Base-by-base conservation (phyloP, 2,797 vertebrate genomes). In the Pelodytes ibericus region DNA sequence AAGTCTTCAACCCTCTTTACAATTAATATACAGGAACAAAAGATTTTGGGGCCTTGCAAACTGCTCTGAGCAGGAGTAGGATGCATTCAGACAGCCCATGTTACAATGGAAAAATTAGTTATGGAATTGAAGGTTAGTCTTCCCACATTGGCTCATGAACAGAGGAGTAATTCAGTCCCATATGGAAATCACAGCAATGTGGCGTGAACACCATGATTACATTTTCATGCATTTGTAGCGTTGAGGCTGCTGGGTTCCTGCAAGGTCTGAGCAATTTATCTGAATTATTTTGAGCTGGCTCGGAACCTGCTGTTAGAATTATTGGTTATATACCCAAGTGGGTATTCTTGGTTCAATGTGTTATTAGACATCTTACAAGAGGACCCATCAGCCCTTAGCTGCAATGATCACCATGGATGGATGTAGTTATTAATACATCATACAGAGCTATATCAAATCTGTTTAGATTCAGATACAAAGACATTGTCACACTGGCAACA, bases 101-200 rank as follows among this genome's bases (percentile, higher is more conserved):
- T 26, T 2, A 20, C 64, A 30, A 67, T 49, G 31, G 16, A 18
- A 66, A 36, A 18, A 73, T 68, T 79, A 79, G 76, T 79, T 56
- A 68, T 72, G 64, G 20, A 68, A 79, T 73, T 73, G 44, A 13
- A 47, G 56, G 47, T 73, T 68, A 79, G 71, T 63, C 16, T 30
- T 26, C 49, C 49, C 41, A 51, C 25, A 73, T 5, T 27, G 24
- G 36, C 24, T 33, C 13, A 15, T 24, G 20, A 56, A 16, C 24
- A 5, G 13, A 61, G 2, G 39, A 66, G 30, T n/a, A 29, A 61
- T 61, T 49, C 20, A 51, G 20, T 26, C 9, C 44, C 24, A 61
- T 25, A 16, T 7, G 22, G 36, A 33, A 58, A 60, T 65, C 25
- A 67, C 33, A 25, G 31, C 5, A 51, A 51, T 36, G 9, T 41